Percentiles rank a stretch among this genome's conserved stretches.
Conservation (phyloP, 2,888 invertebrate species). For the Onthophagus sagittarius region DNA sequence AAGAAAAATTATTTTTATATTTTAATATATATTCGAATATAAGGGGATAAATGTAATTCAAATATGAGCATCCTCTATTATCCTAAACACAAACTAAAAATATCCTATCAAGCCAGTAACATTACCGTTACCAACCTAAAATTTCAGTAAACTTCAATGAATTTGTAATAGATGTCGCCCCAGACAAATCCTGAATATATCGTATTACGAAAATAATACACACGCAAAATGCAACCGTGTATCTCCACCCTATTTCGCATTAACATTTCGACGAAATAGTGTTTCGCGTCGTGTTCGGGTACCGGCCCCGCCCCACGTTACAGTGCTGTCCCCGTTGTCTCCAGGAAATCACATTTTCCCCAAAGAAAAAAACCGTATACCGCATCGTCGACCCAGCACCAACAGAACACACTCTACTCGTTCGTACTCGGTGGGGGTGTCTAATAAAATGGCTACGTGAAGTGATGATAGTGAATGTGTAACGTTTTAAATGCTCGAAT, state of each 20-base stretch:
- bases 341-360: neutral
- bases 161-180: neutral
- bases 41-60: too few species aligned
- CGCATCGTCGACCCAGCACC: too few species aligned
- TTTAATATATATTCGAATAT: too few species aligned
- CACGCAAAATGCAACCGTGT: neutral
- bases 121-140: neutral
- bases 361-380: neutral
- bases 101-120: neutral
- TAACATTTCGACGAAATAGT: neutral
- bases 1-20: too few species aligned
- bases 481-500: constrained; percentile 38
- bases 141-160: neutral
- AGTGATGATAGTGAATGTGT: constrained; percentile 40
- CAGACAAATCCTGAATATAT: neutral
- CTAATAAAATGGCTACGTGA: constrained; percentile 47
- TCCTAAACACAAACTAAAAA: neutral
- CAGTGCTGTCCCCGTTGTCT: neutral
- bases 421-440: constrained; percentile 43
- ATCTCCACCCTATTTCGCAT: neutral
- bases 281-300: constrained; percentile 13
- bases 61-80: neutral
- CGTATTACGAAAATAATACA: neutral
- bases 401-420: neutral
- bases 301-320: neutral